These are phyloP conservation scores for Stichodactyla helianthus DNA, from an alignment of 64 coral and sea anemone genomes.

Conservation along the genomic window DNA sequence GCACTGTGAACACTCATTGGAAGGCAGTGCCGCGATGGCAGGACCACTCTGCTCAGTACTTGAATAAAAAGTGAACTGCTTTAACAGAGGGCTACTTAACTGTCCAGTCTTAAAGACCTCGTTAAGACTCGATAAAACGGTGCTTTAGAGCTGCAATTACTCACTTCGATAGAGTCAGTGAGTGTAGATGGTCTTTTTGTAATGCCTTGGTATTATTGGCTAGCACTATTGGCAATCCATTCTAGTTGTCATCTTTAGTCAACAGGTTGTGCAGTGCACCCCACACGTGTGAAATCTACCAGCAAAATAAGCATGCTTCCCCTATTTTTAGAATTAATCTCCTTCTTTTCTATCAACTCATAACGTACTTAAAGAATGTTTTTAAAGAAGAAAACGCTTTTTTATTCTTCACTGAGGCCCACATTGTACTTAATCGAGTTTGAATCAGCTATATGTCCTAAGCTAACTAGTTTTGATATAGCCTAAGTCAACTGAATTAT, in stretches of 20 bases:
- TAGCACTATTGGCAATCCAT: not conserved
- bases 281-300: not conserved
- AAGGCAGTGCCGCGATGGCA: not conserved
- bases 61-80: not conserved
- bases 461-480: not conserved
- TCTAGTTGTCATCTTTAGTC: not conserved
- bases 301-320: not conserved
- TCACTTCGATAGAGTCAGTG: not conserved
- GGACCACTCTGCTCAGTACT: not conserved
- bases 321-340: no score
- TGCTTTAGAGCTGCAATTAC: not conserved
- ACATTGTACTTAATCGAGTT: not conserved
- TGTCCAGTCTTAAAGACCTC: not conserved
- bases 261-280: not conserved
- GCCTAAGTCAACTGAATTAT: not conserved
- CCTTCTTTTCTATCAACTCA: not conserved
- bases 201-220: not conserved
- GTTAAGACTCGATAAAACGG: not conserved
- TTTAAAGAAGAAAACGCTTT: not conserved
- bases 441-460: not conserved
- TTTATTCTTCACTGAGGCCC: not conserved
- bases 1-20: not conserved
- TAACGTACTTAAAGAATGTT: not conserved
- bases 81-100: not conserved
- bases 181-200: conserved; percentile 1